Conservation (phyloP, 1,140 invertebrate species). For the Orchestia grillus region DNA sequence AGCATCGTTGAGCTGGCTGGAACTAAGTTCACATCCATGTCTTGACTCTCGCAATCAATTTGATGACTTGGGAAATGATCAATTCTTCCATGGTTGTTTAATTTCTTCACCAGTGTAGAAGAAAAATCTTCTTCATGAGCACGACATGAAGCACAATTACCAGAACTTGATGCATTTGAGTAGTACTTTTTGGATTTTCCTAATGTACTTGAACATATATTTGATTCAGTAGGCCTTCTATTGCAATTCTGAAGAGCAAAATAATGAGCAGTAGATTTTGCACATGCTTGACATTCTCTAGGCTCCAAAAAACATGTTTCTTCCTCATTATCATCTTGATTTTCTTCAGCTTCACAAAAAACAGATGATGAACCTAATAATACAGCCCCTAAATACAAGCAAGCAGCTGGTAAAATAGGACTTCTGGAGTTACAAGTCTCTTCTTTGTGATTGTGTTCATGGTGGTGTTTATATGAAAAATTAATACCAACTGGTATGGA, state of each 20-base stretch:
- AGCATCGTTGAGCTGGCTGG: not conserved
- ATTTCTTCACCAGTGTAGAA: not conserved
- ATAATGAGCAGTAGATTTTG: not conserved
- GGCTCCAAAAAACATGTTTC: not conserved
- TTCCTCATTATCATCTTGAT: not conserved
- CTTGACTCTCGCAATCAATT: not conserved
- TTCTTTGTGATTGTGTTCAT: not conserved
- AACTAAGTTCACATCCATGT: not conserved
- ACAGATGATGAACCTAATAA: not conserved
- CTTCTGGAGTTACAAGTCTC: not conserved
- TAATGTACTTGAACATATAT: not conserved
- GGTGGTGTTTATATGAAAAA: not conserved
- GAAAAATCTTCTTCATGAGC: not conserved
- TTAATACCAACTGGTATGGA: not conserved
- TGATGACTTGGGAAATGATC: not conserved
- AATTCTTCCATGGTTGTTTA: not conserved
- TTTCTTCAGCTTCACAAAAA: not conserved
- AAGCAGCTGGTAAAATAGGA: not conserved
- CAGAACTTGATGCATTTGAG: not conserved
- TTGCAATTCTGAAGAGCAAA: not conserved
- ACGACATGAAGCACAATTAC: not conserved
- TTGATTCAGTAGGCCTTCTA: not conserved
- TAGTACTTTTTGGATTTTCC: not conserved
- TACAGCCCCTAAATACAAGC: not conserved
- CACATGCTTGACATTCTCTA: not conserved